Evolutionary conservation across 2,797 vertebrate genomes (phyloP), one percentile per base, ranked within the genome.

Genomic region (Liasis olivaceus): DNA sequence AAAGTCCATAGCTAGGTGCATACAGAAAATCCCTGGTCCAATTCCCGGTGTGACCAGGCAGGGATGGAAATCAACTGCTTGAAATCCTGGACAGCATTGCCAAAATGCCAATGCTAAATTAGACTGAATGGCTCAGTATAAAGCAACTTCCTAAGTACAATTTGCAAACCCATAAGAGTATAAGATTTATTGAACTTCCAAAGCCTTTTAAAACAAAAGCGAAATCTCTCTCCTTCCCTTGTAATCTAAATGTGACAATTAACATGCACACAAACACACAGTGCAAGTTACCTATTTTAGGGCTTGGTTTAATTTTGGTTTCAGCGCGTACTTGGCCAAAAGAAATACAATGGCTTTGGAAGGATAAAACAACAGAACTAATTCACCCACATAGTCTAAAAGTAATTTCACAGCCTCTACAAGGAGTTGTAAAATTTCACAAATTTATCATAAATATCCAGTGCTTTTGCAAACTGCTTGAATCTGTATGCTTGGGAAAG

Each of bases 371-470:
- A 94, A 84, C 2, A 47, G 42, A 94, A 85, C 1, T 51, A 93
- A 93, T 93, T 92, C 87, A 91, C 36, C 72, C 22, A 91, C 91
- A 89, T 89, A 5, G 0, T 86, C 69, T 81, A 28, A 28, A 62
- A 42, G 54, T 86, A 93, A 94, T 94, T 94, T 86, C 85, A 22
- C 17, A 84, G 5, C 91, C 66, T 90, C 62, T 26, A 8, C 64
- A 94, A 92, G 31, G 59, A 8, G 11, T 15, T 93, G n/a, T 66
- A 94, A 94, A 92, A 94, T 90, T 85, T 91, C 51, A 91, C 0
- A 0, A 62, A 1, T 91, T 93, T 93, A 28, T 92, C 64, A 58
- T 91, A 94, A 94, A 84, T 92, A 93, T 90, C 51, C 12, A 77
- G 59, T 31, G 72, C 88, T 90, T 0, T 87, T 91, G 36, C 36